Evolutionary conservation across 1,140 invertebrate genomes (phyloP).

Genomic region (Drosophila subobscura): DNA sequence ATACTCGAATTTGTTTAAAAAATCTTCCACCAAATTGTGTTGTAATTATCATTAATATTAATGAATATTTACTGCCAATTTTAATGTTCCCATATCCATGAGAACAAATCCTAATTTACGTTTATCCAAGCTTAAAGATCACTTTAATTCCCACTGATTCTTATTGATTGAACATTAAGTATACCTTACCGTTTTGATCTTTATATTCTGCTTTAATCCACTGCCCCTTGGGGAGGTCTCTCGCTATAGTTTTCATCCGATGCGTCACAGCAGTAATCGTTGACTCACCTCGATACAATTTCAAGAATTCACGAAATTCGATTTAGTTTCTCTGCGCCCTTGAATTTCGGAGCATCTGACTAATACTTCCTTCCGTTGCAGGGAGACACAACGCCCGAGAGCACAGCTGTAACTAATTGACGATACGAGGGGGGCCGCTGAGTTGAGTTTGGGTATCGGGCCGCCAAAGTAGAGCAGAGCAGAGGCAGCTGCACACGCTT

Average conservation of each 20-base stretch:
- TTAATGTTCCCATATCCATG: too few species aligned
- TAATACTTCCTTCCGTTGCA: conserved; percentile 75
- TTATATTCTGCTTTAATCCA: conserved; percentile 2
- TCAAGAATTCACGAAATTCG: conserved; percentile 61
- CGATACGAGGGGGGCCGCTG: conserved; percentile 10
- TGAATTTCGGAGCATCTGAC: conserved; percentile 59
- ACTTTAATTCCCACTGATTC: too few species aligned
- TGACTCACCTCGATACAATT: conserved; percentile 58
- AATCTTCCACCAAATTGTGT: too few species aligned
- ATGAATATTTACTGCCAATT: too few species aligned
- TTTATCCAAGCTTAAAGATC: too few species aligned
- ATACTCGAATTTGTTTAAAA: too few species aligned
- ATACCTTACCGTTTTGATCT: not conserved
- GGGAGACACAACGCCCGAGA: not conserved
- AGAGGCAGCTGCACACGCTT: conserved; percentile 25
- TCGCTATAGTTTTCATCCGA: conserved; percentile 1
- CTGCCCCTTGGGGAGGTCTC: not conserved
- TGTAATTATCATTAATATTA: too few species aligned
- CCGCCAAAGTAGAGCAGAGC: conserved; percentile 23
- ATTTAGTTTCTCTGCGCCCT: conserved; percentile 40
- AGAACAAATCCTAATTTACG: too few species aligned
- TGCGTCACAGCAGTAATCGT: conserved; percentile 44
- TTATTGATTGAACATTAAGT: too few species aligned
- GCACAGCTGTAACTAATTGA: conserved; percentile 71
- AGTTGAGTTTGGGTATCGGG: conserved; percentile 1